phyloP scores from a whole-genome alignment of 2,797 vertebrate genomes.

The Typhlichthys eigenmanni region DNA sequence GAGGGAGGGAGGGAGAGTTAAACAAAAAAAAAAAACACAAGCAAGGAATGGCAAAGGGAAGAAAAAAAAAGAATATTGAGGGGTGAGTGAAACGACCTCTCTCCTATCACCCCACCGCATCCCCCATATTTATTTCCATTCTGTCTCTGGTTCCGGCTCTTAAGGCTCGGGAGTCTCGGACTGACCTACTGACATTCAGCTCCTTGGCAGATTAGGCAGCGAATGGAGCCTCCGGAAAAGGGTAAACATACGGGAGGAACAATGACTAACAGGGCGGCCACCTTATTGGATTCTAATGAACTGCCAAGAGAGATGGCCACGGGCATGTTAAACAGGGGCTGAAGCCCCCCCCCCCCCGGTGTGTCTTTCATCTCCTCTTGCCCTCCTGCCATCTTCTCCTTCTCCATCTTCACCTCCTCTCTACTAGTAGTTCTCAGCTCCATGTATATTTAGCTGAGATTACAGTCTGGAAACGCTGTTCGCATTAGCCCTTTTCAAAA shows the following conservation, averaged over 20 bases:
- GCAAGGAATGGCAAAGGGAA: constrained; percentile 22
- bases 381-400: constrained; percentile 13
- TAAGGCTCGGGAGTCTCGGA: constrained; percentile 61
- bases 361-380: constrained; percentile 5
- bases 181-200: constrained; percentile 80
- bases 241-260: constrained; percentile 80
- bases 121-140: constrained; percentile 38
- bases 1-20: constrained; percentile 9
- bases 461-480: too few species aligned
- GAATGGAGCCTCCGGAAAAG: constrained; percentile 75
- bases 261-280: constrained; percentile 77
- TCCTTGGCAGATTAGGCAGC: constrained; percentile 80
- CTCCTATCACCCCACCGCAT: constrained; percentile 50
- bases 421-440: neutral
- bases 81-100: constrained; percentile 57
- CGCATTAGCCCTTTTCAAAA: too few species aligned
- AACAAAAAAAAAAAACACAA: constrained; percentile 8
- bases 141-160: constrained; percentile 35
- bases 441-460: too few species aligned
- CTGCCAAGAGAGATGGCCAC: constrained; percentile 69
- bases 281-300: constrained; percentile 87
- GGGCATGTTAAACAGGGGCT: constrained; percentile 71
- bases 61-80: constrained; percentile 56
- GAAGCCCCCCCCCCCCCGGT: constrained; percentile 43
- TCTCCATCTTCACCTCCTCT: constrained; percentile 4